Base-by-base conservation (phyloP, 2,888 invertebrate species). In the Stenodera caucasica region DNA sequence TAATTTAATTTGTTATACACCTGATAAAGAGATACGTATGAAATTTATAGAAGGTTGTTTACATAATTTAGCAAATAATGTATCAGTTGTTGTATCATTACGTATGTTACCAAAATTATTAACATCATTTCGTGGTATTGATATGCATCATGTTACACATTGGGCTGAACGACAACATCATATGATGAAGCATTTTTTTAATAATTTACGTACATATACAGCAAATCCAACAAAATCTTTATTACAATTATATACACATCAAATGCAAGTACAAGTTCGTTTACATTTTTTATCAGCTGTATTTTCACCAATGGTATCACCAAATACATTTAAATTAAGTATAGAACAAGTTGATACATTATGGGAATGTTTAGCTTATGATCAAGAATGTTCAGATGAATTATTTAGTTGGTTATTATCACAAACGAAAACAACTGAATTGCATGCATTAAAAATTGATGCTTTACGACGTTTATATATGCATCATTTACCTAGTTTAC, bases 41-140 rank as follows among this genome's bases (percentile, higher is more conserved):
- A 95, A 96, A 81, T 97, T 97, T 75, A 96, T 97, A 67, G 96
- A 96, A 80, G 96, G 96, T 8, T 96, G 96, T 74, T 83, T 96
- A 50, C 91, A 94, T 72, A 96, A 96, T 81, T 84, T 96, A 64
- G 90, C 93, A 12, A 88, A 88, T 69, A 94, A 96, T 80, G 88
- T 88, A 86, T 95, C 96, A 67, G 94, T 96, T 21, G 91, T 96
- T 8, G 91, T 96, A 0, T 95, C 96, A 3, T 81, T 97, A 65
- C 86, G 96, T 57, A 82, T 97, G 58, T 80, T 97, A 62, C 96
- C 96, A 12, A 96, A 96, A 79, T 80, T 97, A 51, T 88, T 97
- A 72, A 92, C 92, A 3, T 96, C 96, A 12, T 88, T 94, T 72
- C 87, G 95, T 1, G 91, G 92, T 29, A 87, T 91, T 82, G 93